Conservation (phyloP, 2,113 vertebrate genomes). For the Hoplias malabaricus region DNA sequence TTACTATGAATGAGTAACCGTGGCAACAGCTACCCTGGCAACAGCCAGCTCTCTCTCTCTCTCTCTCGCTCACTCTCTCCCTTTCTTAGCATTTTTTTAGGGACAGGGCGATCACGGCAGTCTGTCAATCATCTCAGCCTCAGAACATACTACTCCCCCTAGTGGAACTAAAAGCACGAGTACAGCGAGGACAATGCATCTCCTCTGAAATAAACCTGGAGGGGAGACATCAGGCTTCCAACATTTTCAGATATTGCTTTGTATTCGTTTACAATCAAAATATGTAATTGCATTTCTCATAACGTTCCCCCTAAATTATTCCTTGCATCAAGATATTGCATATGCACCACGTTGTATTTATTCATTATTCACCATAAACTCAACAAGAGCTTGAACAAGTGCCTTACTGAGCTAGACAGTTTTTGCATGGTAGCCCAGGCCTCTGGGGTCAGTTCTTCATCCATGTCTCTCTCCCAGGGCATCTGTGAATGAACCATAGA, state of each 20-base stretch:
- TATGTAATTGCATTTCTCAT: not conserved
- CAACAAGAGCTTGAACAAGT: not conserved
- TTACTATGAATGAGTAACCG: slow-evolving; percentile 65
- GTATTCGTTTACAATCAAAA: not conserved
- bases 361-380: not conserved
- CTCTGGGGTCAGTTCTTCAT: slow-evolving; percentile 68
- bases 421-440: slow-evolving; percentile 71
- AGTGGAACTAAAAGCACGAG: slow-evolving; percentile 46
- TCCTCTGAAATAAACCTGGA: not conserved
- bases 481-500: slow-evolving; percentile 59
- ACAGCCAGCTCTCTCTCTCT: slow-evolving; percentile 67
- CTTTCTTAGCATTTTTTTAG: slow-evolving; percentile 67
- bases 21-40: slow-evolving; percentile 74
- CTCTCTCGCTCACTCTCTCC: slow-evolving; percentile 60
- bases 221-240: not conserved
- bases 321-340: not conserved
- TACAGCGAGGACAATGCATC: slow-evolving; percentile 29
- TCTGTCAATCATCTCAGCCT: slow-evolving; percentile 67
- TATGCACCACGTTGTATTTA: not conserved
- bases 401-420: slow-evolving; percentile 68
- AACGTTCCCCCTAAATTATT: not conserved
- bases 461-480: slow-evolving; percentile 68
- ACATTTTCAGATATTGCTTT: not conserved
- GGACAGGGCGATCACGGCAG: slow-evolving; percentile 64
- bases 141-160: slow-evolving; percentile 57